Base-by-base conservation (phyloP, 2,113 vertebrate genomes). In the Daboia siamensis region DNA sequence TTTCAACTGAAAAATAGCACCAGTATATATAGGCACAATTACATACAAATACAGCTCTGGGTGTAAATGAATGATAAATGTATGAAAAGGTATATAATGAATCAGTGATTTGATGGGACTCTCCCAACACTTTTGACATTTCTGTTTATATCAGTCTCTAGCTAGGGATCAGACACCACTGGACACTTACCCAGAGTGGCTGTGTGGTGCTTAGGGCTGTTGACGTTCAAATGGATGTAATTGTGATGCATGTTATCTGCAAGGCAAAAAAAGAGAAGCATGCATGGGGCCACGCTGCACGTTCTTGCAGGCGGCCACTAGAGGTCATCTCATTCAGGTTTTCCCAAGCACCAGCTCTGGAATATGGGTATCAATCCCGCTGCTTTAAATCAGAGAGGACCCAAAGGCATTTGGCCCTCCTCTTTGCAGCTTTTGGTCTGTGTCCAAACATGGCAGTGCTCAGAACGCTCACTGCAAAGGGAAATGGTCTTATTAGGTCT, bases 211-310 rank as follows among this genome's bases (percentile, higher is more conserved):
- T 98, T 98, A 88, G 98, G 98, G 91, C 98, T 99, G 97, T 97
- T 97, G 93, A 97, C 97, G 92, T 97, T 98, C 80, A 98, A 96
- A 94, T 98, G 98, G 96, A 98, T 98, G 95, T 98, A 98, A 96
- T 98, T 98, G 97, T 99, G 98, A 93, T 99, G 98, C 95, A 98
- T 95, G 95, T 98, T 98, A 97, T 98, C 98, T 99, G 98, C 54
- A 96, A 97, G 97, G 96, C 94, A 97, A 86, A 96, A 94, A 97
- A 24, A 29, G 23, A 88, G 33, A 54, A 17, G 20, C 13, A 24
- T 26, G 51, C 39, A 15, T 57, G 24, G 64, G 8, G 29, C 5
- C 11, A 13, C 48, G 5, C 29, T 86, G 48, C 39, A 29, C 24
- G 7, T 80, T 80, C 33, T 17, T 0, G 5, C 17, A 21, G 88